A percentile compares a stretch with the other conserved stretches of the same genome.
Evolutionary conservation across 1,140 invertebrate genomes (phyloP).

Genomic region (Saccostrea glomerata): DNA sequence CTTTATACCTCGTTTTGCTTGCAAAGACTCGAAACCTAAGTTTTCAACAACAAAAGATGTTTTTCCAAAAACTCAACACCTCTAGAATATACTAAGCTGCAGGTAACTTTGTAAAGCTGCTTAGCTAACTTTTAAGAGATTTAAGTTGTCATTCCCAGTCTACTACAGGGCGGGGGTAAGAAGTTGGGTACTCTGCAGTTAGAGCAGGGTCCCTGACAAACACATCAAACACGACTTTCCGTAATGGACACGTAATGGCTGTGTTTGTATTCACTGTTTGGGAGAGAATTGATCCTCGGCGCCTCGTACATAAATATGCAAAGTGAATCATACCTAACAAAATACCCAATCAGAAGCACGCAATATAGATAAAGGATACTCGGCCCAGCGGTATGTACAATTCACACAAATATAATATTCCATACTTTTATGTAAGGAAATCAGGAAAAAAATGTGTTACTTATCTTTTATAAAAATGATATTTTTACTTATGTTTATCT

Average conservation of each 20-base stretch:
- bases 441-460: not conserved
- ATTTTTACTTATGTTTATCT: not conserved
- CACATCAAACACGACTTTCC: conserved; percentile 25
- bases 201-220: conserved; percentile 5
- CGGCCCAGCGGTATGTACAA: not conserved
- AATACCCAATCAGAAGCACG: conserved; percentile 1
- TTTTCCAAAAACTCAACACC: conserved; percentile 33
- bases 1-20: not conserved
- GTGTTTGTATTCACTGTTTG: conserved; percentile 37
- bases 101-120: conserved; percentile 12
- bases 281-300: conserved; percentile 31
- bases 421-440: not conserved
- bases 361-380: conserved; percentile 1
- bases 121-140: conserved; percentile 32
- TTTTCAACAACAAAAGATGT: conserved; percentile 38
- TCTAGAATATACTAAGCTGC: conserved; percentile 27
- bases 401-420: not conserved
- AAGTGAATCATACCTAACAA: conserved; percentile 12
- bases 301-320: conserved; percentile 42
- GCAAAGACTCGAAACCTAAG: not conserved
- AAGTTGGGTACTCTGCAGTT: not conserved
- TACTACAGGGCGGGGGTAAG: conserved; percentile 13
- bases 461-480: not conserved
- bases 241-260: conserved; percentile 38
- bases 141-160: conserved; percentile 9